A percentile compares a stretch with the other conserved stretches of the same genome.
These are phyloP conservation scores for Spisula solida DNA, from an alignment of 2,888 invertebrate species.

Conservation along the genomic window DNA sequence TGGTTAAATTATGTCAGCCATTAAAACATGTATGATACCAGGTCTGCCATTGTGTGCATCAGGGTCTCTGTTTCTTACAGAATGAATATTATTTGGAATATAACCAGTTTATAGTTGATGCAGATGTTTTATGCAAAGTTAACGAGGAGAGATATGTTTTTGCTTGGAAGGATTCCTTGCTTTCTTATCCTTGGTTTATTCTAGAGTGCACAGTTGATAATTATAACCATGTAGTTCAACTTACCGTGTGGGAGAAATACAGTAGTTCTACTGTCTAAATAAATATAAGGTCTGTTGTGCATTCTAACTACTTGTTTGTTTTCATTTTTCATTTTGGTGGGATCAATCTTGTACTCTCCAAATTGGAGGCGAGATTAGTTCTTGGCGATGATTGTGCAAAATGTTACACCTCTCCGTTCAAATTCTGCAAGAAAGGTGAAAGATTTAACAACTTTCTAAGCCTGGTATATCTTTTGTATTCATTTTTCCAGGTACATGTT, in stretches of 20 bases:
- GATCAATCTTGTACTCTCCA: background rate
- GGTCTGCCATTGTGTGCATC: background rate
- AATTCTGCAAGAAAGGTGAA: background rate
- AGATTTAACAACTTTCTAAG: background rate
- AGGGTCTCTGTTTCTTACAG: background rate
- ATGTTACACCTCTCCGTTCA: background rate
- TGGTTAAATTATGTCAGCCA: constrained; percentile 1
- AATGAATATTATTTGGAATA: background rate
- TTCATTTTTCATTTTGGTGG: background rate
- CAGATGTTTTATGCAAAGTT: constrained; percentile 11
- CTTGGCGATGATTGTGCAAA: background rate
- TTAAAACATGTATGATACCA: background rate
- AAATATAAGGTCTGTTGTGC: background rate
- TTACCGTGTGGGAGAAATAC: background rate
- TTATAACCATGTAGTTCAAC: background rate
- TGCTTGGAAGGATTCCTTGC: background rate
- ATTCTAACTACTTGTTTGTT: constrained; percentile 12
- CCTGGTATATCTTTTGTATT: background rate
- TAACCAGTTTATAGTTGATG: background rate
- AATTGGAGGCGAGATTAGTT: constrained; percentile 9
- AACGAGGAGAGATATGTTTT: background rate
- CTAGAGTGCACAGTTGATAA: background rate
- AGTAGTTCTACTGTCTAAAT: background rate
- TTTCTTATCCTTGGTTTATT: background rate
- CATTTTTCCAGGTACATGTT: background rate